Evolutionary conservation across 1,140 invertebrate genomes (phyloP).

Genomic region (Sminthurides bifidus): DNA sequence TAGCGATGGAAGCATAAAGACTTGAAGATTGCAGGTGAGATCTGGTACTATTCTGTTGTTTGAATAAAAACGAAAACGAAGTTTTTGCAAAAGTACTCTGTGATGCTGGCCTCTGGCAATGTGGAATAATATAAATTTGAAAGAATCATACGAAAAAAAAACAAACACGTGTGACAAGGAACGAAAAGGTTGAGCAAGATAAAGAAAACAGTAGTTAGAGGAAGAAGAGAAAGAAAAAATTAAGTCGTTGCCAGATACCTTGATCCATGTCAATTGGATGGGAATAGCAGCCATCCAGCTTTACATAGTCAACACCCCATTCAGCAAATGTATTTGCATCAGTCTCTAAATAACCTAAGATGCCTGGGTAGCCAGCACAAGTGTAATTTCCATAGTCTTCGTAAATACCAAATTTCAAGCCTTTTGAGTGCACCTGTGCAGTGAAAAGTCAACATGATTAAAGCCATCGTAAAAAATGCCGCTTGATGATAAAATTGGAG

Average conservation of each 20-base stretch:
- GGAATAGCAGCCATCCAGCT: slow-evolving; percentile 89
- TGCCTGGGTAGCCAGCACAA: slow-evolving; percentile 89
- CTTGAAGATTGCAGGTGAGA: too few species aligned
- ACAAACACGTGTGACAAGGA: not conserved
- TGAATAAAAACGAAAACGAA: too few species aligned
- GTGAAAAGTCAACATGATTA: not conserved
- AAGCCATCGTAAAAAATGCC: not conserved
- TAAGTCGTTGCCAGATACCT: slow-evolving; percentile 41
- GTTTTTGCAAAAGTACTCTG: not conserved
- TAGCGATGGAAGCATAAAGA: too few species aligned
- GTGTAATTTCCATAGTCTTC: slow-evolving; percentile 93
- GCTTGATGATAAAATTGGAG: not conserved
- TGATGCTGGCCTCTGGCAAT: not conserved
- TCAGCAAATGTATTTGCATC: slow-evolving; percentile 88
- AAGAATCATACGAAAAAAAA: not conserved
- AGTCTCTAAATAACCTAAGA: slow-evolving; percentile 65
- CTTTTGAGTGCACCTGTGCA: slow-evolving; percentile 75
- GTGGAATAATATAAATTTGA: not conserved
- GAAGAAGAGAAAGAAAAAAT: not conserved
- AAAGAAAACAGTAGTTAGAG: not conserved
- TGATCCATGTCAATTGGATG: slow-evolving; percentile 67
- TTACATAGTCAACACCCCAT: slow-evolving; percentile 94
- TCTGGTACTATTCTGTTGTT: too few species aligned
- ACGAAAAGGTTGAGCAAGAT: not conserved
- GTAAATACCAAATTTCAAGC: slow-evolving; percentile 93